phyloP scores from a whole-genome alignment of 2,797 vertebrate genomes.

The Chloroceryle inda region DNA sequence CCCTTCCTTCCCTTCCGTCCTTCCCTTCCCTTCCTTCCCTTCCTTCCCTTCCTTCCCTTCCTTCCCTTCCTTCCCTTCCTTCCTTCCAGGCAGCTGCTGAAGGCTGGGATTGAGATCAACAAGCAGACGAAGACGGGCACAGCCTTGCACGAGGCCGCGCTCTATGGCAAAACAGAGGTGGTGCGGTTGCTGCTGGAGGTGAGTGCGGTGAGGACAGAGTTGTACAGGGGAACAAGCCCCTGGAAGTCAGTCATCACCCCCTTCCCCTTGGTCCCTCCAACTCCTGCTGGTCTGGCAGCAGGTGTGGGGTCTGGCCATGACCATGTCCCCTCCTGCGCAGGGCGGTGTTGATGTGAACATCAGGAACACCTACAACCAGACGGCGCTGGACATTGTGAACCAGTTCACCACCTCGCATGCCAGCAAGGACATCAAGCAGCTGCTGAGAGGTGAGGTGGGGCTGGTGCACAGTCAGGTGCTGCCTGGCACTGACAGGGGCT shows the following conservation, averaged over 20 bases:
- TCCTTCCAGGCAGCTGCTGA: slow-evolving; percentile 88
- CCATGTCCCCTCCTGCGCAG: slow-evolving; percentile 2
- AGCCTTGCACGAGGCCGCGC: slow-evolving; percentile 91
- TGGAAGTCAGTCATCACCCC: neutral
- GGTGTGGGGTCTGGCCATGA: neutral
- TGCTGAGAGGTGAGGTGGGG: slow-evolving; percentile 88
- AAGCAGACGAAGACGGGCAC: slow-evolving; percentile 93
- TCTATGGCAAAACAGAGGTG: slow-evolving; percentile 95
- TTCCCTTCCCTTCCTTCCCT: no score
- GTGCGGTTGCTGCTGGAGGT: slow-evolving; percentile 94
- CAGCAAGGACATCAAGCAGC: slow-evolving; percentile 96
- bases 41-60: no score
- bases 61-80: no score
- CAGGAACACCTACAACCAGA: slow-evolving; percentile 96
- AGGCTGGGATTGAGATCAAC: slow-evolving; percentile 95
- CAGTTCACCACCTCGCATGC: slow-evolving; percentile 96
- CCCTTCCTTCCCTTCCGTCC: no score
- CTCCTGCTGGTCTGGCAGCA: fast-evolving
- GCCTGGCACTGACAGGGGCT: neutral
- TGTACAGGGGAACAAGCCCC: fast-evolving
- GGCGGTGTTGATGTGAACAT: slow-evolving; percentile 88
- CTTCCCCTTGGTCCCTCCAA: fast-evolving
- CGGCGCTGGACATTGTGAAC: slow-evolving; percentile 95
- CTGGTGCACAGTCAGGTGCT: fast-evolving
- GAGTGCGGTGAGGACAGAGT: neutral